Percentiles rank a stretch among this genome's conserved stretches.
These are phyloP conservation scores for Malurus melanocephalus DNA, from an alignment of 2,113 vertebrate species.

Conservation along the genomic window DNA sequence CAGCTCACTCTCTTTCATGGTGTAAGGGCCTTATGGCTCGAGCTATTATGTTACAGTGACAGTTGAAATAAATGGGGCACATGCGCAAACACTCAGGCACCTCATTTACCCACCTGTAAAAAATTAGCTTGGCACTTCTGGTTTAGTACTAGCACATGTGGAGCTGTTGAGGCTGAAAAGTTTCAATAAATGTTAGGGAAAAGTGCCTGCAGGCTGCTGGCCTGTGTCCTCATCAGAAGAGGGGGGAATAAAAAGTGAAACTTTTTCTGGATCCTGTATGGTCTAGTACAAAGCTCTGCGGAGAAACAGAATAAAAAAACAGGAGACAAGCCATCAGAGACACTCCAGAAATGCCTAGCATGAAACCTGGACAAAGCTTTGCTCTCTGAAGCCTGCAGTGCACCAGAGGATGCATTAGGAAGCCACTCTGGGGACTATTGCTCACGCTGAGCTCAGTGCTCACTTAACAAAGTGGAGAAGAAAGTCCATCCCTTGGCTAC, in stretches of 20 bases:
- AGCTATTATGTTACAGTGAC: not conserved
- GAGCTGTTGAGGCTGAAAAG: not conserved
- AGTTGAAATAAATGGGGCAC: not conserved
- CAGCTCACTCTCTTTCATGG: not conserved
- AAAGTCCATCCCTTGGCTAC: not conserved
- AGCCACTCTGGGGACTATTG: not conserved
- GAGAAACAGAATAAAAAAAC: not conserved
- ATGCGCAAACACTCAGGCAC: not conserved
- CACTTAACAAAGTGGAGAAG: not conserved
- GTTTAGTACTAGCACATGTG: not conserved
- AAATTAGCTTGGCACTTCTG: not conserved
- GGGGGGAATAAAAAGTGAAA: not conserved
- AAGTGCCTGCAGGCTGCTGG: not conserved
- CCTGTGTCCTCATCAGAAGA: not conserved
- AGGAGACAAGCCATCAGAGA: not conserved
- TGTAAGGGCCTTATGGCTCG: not conserved
- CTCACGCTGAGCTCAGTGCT: not conserved
- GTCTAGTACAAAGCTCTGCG: not conserved
- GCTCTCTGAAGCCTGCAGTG: not conserved
- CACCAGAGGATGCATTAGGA: not conserved
- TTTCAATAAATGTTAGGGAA: not conserved
- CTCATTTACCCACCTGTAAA: constrained; percentile 11
- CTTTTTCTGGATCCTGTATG: not conserved
- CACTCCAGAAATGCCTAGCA: not conserved
- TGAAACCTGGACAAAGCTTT: not conserved